Evolutionary conservation across 37 sponge, comb jelly and placozoan genomes (phyloP), one percentile per base, ranked within the genome.

Genomic region (Dysidea cf. avara): DNA sequence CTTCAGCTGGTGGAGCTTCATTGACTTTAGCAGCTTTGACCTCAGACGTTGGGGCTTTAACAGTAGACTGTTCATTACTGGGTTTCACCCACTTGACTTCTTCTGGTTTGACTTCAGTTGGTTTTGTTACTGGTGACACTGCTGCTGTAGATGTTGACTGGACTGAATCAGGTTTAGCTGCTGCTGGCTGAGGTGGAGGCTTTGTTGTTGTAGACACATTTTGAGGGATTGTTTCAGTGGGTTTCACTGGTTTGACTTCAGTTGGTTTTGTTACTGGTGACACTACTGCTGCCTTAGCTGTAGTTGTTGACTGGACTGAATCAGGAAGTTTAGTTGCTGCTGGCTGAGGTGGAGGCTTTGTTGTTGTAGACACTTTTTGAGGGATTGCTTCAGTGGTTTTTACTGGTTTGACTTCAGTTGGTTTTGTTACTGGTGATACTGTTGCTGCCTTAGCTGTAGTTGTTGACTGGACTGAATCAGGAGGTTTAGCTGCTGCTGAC

Each of bases 31-130:
- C 18, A 46, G 43, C 49, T 11, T 20, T 35, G 16, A 35, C 26
- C 28, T 54, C 61, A 36, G 56, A 20, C 24, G 38, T 11, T 3
- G 40, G 39, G 26, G 25, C 70, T 25, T 49, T 67, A 36, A 43
- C 33, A 21, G 49, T 46, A 2, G 69, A 51, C 0, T 32, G 58
- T 11, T 34, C 57, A 55, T 64, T 64, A 14, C 24, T 13, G 12
- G 65, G 65, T 58, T n/a, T n/a, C 25, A 58, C 11, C n/a, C n/a
- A 13, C 24, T 13, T 58, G 74, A 71, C 43, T 84, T 84, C 39
- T 64, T 72, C 53, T 84, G 61, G 56, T 69, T 77, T 13, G 74
- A 71, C 3, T 69, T 65, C 58, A n/a, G 54, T 50, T 50, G 54
- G 71, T 29, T 50, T 39, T 3, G 34, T 3, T 12, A 52, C 56